Evolutionary conservation across 37 sponge, comb jelly and placozoan species (phyloP).

Genomic region (Hexactinellida sp.): DNA sequence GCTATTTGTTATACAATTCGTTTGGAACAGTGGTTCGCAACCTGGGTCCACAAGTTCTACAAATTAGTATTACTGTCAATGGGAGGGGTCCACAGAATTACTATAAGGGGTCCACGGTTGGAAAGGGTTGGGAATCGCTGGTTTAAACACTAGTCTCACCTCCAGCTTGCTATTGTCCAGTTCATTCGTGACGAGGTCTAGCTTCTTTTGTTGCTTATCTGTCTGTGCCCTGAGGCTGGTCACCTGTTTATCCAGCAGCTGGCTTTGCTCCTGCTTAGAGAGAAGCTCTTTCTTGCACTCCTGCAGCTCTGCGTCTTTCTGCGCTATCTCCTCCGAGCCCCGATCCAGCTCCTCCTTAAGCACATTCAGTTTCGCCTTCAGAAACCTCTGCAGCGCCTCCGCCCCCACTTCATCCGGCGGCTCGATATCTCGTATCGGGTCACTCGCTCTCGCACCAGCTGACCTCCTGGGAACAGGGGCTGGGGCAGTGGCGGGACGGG

Average conservation of each 20-base stretch:
- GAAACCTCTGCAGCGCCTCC: slow-evolving; percentile 59
- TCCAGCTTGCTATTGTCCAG: background rate
- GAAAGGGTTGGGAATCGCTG: too few species aligned
- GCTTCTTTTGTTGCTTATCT: background rate
- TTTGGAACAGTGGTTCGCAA: too few species aligned
- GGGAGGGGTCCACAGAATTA: too few species aligned
- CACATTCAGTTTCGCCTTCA: slow-evolving; percentile 90
- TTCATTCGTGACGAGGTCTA: background rate
- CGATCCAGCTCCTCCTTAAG: slow-evolving; percentile 91
- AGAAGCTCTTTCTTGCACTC: slow-evolving; percentile 4
- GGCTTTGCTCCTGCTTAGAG: background rate
- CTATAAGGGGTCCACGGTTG: too few species aligned
- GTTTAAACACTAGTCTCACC: too few species aligned
- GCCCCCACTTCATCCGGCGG: slow-evolving; percentile 8
- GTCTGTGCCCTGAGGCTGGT: background rate
- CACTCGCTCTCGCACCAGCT: background rate
- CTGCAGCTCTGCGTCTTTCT: slow-evolving; percentile 25
- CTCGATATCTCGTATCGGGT: background rate
- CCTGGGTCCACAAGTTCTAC: too few species aligned
- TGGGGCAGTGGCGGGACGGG: background rate
- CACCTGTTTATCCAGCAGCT: background rate
- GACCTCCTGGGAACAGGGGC: background rate
- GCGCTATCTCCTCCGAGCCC: slow-evolving; percentile 36
- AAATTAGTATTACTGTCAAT: too few species aligned
- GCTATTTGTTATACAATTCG: background rate